Base-by-base conservation (phyloP, 2,888 invertebrate species). In the Chelonus formosanus region DNA sequence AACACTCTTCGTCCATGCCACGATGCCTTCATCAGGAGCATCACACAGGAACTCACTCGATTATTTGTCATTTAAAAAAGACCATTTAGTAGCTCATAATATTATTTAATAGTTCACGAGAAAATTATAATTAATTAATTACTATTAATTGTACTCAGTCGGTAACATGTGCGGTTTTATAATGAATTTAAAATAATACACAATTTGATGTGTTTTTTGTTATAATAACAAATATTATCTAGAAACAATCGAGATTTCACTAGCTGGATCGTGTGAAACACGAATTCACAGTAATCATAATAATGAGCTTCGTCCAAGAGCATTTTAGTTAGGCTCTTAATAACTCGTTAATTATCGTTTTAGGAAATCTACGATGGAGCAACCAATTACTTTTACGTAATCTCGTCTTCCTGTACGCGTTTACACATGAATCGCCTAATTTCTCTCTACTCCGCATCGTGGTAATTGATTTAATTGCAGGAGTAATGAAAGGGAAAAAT, bases 271-370 rank as follows among this genome's bases (percentile, higher is more conserved):
- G 77, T 81, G 81, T 79, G 81, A 81, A 83, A 79, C 77, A 73
- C 74, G 72, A 62, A 63, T 67, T 55, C 35, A 50, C 45, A 54
- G 56, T 63, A 59, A 55, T 55, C 8, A 50, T 57, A 55, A 63
- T 59, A 45, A 60, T 54, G 60, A 50, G 40, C 44, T 48, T 59
- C 53, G 50, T 65, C 60, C 53, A 54, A 43, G 64, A 50, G 36
- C 44, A 50, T 54, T 60, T 60, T 65, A 55, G 48, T 32, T 59
- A 76, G 77, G 74, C 79, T 79, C 80, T 82, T 83, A 84, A 84
- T 82, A 83, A 83, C 83, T 84, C 82, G 81, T 84, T 84, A 82
- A 84, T 84, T 84, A 84, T 83, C 82, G 79, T 84, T 84, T 84
- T 84, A 83, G 83, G 84, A 84, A 84, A 84, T 83, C 82, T 82